These are phyloP conservation scores for Galeopterus variegatus DNA, from an alignment of 2,113 vertebrate genomes.

Conservation along the genomic window DNA sequence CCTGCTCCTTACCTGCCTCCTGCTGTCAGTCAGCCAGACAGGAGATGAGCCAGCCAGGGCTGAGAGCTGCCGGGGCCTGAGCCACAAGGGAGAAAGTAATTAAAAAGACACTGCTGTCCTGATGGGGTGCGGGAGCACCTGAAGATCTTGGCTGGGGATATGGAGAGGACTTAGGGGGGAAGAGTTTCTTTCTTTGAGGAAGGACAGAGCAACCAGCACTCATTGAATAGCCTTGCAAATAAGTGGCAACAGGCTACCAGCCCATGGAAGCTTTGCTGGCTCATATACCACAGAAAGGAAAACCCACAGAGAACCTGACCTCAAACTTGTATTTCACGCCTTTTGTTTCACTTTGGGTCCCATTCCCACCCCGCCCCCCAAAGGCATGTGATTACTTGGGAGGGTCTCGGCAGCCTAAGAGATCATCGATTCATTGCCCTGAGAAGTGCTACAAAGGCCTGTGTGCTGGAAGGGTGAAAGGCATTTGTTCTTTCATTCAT, in stretches of 20 bases:
- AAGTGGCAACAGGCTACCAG: neutral
- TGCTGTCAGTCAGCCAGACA: constrained; percentile 28
- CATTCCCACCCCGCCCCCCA: neutral
- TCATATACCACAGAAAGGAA: neutral
- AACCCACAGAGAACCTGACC: neutral
- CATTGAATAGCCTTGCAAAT: neutral
- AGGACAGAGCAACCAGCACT: neutral
- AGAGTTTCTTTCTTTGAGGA: neutral
- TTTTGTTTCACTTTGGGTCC: neutral
- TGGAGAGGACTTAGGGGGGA: neutral
- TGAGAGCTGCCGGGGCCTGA: constrained; percentile 60
- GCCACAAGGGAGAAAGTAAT: constrained; percentile 69
- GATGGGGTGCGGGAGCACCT: neutral
- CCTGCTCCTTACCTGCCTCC: constrained; percentile 65
- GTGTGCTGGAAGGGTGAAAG: rapidly evolving
- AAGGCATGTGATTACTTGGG: neutral
- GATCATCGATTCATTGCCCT: neutral
- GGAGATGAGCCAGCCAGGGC: constrained; percentile 66
- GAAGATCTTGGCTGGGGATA: neutral
- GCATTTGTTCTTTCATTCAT: neutral
- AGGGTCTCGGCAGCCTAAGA: neutral
- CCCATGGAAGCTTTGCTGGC: rapidly evolving
- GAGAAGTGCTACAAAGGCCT: rapidly evolving
- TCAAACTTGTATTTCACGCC: rapidly evolving
- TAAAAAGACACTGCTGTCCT: constrained; percentile 65